Percentiles rank a stretch among this genome's conserved stretches.
Conservation (phyloP, 2,888 invertebrate species). For the Drosophila emarginata region DNA sequence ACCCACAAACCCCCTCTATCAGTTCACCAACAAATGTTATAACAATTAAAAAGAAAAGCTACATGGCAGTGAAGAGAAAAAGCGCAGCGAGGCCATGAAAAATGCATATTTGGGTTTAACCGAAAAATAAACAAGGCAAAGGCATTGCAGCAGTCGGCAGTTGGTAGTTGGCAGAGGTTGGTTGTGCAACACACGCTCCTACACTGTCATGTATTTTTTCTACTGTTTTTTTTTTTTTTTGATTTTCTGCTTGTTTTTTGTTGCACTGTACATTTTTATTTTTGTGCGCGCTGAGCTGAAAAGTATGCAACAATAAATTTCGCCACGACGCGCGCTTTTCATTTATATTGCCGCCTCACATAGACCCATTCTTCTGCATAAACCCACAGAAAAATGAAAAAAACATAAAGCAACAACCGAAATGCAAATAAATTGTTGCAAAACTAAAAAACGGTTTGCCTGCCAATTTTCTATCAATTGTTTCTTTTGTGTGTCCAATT, state of each 20-base stretch:
- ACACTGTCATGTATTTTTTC: slow-evolving; percentile 48
- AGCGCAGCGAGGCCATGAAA: slow-evolving; percentile 59
- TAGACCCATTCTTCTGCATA: neutral
- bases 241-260: slow-evolving; percentile 24
- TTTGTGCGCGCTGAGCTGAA: slow-evolving; percentile 65
- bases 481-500: slow-evolving; percentile 49
- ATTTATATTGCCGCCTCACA: slow-evolving; percentile 34
- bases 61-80: slow-evolving; percentile 22
- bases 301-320: slow-evolving; percentile 78
- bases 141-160: slow-evolving; percentile 4
- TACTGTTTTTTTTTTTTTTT: slow-evolving; percentile 29
- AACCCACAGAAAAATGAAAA: slow-evolving; percentile 5
- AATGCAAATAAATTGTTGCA: slow-evolving; percentile 55
- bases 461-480: slow-evolving; percentile 76
- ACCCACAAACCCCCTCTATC: neutral
- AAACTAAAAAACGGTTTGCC: slow-evolving; percentile 62
- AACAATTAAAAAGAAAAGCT: slow-evolving; percentile 63
- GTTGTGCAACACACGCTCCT: slow-evolving; percentile 7
- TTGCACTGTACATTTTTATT: slow-evolving; percentile 27
- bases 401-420: slow-evolving; percentile 11
- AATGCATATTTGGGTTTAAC: slow-evolving; percentile 74
- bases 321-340: slow-evolving; percentile 46
- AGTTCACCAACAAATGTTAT: slow-evolving; percentile 60
- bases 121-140: slow-evolving; percentile 68
- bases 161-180: slow-evolving; percentile 1